Conservation (phyloP, 2,797 vertebrate species). For the Choloepus didactylus region DNA sequence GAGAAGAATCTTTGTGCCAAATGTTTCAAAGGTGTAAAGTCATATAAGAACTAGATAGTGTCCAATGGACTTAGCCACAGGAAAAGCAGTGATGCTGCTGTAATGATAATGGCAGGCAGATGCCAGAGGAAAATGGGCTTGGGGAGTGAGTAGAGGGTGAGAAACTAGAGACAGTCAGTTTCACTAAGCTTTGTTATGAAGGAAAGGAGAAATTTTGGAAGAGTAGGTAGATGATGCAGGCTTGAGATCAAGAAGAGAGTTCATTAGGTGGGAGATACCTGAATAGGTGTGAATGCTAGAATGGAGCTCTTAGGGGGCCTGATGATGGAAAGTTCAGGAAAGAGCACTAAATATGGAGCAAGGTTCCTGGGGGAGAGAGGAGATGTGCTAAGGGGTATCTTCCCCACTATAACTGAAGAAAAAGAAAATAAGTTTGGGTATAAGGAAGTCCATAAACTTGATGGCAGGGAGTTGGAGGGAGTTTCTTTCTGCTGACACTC, state of each 20-base stretch:
- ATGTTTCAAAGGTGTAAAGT: neutral
- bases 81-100: neutral
- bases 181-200: neutral
- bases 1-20: rapidly evolving
- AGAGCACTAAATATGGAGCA: neutral
- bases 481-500: neutral
- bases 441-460: neutral
- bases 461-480: neutral
- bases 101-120: neutral
- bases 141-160: neutral
- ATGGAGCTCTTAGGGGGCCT: no score
- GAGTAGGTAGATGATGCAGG: neutral
- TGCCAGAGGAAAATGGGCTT: neutral
- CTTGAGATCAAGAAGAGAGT: neutral
- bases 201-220: neutral
- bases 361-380: neutral
- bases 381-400: neutral
- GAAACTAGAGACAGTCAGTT: no score
- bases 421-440: neutral
- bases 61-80: rapidly evolving
- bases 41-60: neutral
- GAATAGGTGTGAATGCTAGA: no score
- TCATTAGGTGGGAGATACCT: neutral
- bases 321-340: no score
- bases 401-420: neutral